Evolutionary conservation across 2,888 invertebrate species (phyloP).

Genomic region (Hirtodrosophila duncani): DNA sequence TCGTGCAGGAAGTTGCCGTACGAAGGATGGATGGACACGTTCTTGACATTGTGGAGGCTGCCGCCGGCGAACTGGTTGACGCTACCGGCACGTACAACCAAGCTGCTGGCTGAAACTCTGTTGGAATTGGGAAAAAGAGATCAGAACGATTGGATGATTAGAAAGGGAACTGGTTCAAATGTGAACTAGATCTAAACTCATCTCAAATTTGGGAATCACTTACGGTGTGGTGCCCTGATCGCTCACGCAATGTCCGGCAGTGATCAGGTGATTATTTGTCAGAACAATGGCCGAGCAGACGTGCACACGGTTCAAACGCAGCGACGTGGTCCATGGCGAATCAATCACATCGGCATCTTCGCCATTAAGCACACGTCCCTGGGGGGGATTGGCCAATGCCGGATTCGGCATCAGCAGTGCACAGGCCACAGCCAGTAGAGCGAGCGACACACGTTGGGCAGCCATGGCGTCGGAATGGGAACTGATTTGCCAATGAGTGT

Average conservation of each 20-base stretch:
- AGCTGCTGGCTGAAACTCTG: constrained; percentile 40
- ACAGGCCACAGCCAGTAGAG: constrained; percentile 26
- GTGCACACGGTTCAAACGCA: constrained; percentile 63
- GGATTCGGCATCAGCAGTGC: constrained; percentile 4
- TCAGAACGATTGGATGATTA: neutral
- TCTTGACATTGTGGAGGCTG: constrained; percentile 44
- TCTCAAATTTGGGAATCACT: constrained; percentile 32
- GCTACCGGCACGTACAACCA: constrained; percentile 70
- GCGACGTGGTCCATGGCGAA: constrained; percentile 75
- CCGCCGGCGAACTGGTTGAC: constrained; percentile 73
- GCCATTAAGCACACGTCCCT: constrained; percentile 69
- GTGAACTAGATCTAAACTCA: neutral
- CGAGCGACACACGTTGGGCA: constrained; percentile 47
- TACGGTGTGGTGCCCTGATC: constrained; percentile 51
- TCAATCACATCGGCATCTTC: constrained; percentile 65
- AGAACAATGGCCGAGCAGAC: constrained; percentile 65
- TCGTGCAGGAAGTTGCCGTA: constrained; percentile 75
- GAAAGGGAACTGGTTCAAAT: neutral
- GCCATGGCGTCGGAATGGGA: constrained; percentile 42
- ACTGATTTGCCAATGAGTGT: constrained; percentile 22
- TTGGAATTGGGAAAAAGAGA: neutral
- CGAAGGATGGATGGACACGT: constrained; percentile 58
- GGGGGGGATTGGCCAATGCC: constrained; percentile 30
- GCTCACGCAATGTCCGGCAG: constrained; percentile 70
- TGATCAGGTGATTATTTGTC: constrained; percentile 44